These are phyloP conservation scores for Andrena fulva DNA, from an alignment of 2,888 invertebrate genomes.

Conservation along the genomic window DNA sequence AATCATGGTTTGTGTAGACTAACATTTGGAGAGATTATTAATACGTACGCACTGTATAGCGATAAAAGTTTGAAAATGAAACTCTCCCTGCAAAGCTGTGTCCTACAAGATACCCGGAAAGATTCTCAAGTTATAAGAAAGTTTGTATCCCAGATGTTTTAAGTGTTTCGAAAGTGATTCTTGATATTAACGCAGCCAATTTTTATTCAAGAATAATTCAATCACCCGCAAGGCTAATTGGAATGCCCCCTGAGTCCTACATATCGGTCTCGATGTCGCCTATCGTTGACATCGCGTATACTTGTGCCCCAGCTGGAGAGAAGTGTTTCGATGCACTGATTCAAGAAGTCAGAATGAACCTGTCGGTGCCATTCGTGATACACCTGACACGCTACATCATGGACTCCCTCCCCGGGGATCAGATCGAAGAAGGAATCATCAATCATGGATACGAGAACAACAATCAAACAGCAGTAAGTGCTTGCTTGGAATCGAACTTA, in stretches of 20 bases:
- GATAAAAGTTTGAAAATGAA: constrained; percentile 90
- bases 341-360: constrained; percentile 90
- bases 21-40: constrained; percentile 89
- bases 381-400: constrained; percentile 87
- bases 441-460: constrained; percentile 91
- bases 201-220: constrained; percentile 87
- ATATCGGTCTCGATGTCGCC: constrained; percentile 90
- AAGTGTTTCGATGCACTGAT: constrained; percentile 89
- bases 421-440: constrained; percentile 88
- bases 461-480: constrained; percentile 76
- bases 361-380: constrained; percentile 90
- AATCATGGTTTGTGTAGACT: constrained; percentile 90
- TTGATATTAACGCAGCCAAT: background rate
- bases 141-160: constrained; percentile 80
- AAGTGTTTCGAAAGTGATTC: background rate
- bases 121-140: constrained; percentile 87
- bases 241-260: constrained; percentile 86
- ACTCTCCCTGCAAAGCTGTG: constrained; percentile 89
- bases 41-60: constrained; percentile 88
- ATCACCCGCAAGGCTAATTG: constrained; percentile 87
- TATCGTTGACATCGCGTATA: constrained; percentile 89
- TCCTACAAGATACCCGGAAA: constrained; percentile 90
- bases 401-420: constrained; percentile 87
- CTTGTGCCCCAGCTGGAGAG: constrained; percentile 88
- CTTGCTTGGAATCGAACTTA: background rate